Base-by-base conservation (phyloP, 2,113 vertebrate genomes). In the Solenodon paradoxus region DNA sequence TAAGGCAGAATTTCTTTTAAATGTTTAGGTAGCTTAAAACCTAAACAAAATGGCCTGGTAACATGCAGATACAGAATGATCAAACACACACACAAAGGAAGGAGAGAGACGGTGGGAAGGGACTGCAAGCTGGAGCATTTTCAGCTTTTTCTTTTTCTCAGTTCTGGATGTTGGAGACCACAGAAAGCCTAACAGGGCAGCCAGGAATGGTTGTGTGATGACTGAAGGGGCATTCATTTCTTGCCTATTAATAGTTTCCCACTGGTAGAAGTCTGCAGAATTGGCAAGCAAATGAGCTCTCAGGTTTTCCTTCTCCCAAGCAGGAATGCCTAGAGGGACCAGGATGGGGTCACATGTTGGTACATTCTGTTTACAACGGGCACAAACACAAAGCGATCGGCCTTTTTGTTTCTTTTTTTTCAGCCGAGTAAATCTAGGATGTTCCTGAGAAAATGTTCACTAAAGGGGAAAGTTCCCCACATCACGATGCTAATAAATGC, bases 171-270 rank as follows among this genome's bases (percentile, higher is more conserved):
- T 4, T n/a, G 45, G 53, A 59, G 59, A 63, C n/a, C 77, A 26
- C 32, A 15, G 2, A 5, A n/a, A 42, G 79, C 88, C 61, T 30
- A 19, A 32, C 64, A 66, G 75, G 79, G 63, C 86, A n/a, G 82
- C 91, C 74, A 72, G 82, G 74, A 88, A 96, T 68, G 86, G 63
- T 51, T 83, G 53, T n/a, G 82, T 53, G 96, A 77, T 90, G 95
- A 95, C 71, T 26, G 63, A 94, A 9, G 81, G 83, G 94, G 55
- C 75, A 38, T 69, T 66, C 8, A 89, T 92, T 88, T 93, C 96
- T 81, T 68, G 80, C 80, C 97, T 96, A 97, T 96, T 96, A 97
- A 96, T 97, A 97, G 97, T 93, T 66, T 63, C 81, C 81, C 38
- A 68, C 45, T 51, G 49, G 49, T 88, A 92, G 64, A 90, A 84